Conservation (phyloP, 2,797 vertebrate species). For the Pelodytes ibericus region DNA sequence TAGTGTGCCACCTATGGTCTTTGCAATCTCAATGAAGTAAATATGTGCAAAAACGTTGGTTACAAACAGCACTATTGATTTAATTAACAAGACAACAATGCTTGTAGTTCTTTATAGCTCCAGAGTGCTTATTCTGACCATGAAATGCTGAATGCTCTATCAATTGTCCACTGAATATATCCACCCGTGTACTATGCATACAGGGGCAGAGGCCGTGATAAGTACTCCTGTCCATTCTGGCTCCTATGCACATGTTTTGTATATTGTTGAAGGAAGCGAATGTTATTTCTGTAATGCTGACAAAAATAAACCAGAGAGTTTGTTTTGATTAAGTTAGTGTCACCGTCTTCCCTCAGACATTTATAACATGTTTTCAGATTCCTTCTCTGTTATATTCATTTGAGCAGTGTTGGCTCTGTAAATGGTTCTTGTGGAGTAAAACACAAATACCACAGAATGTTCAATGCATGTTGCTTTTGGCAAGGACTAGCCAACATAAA, state of each 20-base stretch:
- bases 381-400: slow-evolving; percentile 32
- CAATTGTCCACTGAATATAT: no score
- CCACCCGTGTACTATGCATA: no score
- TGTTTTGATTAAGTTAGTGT: not conserved
- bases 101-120: no score
- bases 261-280: not conserved
- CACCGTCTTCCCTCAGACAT: not conserved
- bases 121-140: no score
- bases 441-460: slow-evolving; percentile 35
- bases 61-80: no score
- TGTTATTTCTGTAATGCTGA: not conserved
- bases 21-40: no score
- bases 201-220: no score
- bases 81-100: no score
- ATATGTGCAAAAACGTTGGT: no score
- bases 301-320: not conserved
- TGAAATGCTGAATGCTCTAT: no score
- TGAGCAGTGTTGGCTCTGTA: slow-evolving; percentile 27
- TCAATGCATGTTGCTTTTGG: slow-evolving; percentile 40
- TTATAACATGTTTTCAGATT: slow-evolving; percentile 2
- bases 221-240: not conserved
- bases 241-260: not conserved
- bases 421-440: slow-evolving; percentile 19
- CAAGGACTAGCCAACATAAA: slow-evolving; percentile 9
- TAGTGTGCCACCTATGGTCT: no score